These are phyloP conservation scores for Morpho helenor DNA, from an alignment of 2,888 invertebrate species.

Conservation along the genomic window DNA sequence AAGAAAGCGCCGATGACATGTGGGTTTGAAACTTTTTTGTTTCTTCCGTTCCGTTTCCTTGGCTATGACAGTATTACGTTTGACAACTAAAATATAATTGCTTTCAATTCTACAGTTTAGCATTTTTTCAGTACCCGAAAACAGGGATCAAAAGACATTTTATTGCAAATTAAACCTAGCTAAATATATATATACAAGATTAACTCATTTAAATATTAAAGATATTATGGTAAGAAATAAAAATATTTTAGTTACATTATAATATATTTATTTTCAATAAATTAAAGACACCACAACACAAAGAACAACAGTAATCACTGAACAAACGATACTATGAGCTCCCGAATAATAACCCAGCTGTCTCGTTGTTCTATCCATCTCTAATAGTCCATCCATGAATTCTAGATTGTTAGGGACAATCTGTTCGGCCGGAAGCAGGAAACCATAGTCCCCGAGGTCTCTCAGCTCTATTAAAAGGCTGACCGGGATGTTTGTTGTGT, in stretches of 20 bases:
- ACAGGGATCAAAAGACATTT: too few species aligned
- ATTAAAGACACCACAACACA: constrained; percentile 29
- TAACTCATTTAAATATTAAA: too few species aligned
- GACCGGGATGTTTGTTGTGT: constrained; percentile 67
- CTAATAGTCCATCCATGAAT: constrained; percentile 77
- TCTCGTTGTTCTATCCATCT: constrained; percentile 57
- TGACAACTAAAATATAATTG: too few species aligned
- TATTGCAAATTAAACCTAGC: too few species aligned
- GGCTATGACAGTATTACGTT: too few species aligned
- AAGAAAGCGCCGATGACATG: too few species aligned
- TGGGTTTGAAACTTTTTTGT: too few species aligned
- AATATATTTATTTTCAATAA: not conserved
- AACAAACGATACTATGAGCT: constrained; percentile 27
- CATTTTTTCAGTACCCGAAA: too few species aligned
- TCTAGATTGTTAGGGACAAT: constrained; percentile 80
- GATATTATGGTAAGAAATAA: not conserved
- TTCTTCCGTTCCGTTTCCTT: too few species aligned
- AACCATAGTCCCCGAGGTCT: constrained; percentile 78
- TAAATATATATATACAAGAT: too few species aligned
- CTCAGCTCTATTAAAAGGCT: constrained; percentile 80
- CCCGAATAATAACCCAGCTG: constrained; percentile 46
- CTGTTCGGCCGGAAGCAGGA: constrained; percentile 73
- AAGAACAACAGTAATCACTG: constrained; percentile 32
- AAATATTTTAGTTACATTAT: not conserved
- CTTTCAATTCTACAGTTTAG: too few species aligned